These are phyloP conservation scores for Nemoura dubitans DNA, from an alignment of 2,888 invertebrate genomes.

Conservation along the genomic window DNA sequence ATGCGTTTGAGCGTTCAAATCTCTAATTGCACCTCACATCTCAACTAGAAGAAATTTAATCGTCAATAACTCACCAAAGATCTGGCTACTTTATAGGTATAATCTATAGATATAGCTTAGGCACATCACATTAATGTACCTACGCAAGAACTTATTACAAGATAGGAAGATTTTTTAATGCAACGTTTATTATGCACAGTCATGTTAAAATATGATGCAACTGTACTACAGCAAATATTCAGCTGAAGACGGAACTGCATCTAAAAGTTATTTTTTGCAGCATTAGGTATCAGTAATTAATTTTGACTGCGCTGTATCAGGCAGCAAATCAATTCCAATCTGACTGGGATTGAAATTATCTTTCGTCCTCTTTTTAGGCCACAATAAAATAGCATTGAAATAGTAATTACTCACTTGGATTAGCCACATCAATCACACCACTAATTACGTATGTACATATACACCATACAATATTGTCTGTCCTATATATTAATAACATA, in stretches of 20 bases:
- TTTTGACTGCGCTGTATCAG: not conserved
- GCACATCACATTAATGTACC: too few relatives aligned
- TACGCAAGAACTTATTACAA: too few relatives aligned
- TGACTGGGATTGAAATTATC: not conserved
- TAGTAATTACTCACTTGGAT: slow-evolving; percentile 5
- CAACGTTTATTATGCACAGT: too few relatives aligned
- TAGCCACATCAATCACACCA: not conserved
- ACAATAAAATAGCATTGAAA: slow-evolving; percentile 12
- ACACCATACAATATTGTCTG: too few relatives aligned
- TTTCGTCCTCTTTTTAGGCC: not conserved
- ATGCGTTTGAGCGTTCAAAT: not conserved
- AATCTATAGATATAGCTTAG: too few relatives aligned
- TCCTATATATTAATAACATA: not conserved
- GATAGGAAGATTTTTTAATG: too few relatives aligned
- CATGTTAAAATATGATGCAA: too few relatives aligned
- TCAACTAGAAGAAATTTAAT: not conserved
- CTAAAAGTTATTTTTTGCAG: not conserved
- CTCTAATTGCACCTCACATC: not conserved
- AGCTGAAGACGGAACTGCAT: not conserved
- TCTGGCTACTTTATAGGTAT: not conserved
- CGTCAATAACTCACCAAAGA: not conserved
- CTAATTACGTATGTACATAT: not conserved
- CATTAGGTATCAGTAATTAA: not conserved
- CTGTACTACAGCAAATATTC: too few relatives aligned
- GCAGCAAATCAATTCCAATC: not conserved